Conservation (phyloP, 2,113 vertebrate species). For the Copsychus sechellarum region DNA sequence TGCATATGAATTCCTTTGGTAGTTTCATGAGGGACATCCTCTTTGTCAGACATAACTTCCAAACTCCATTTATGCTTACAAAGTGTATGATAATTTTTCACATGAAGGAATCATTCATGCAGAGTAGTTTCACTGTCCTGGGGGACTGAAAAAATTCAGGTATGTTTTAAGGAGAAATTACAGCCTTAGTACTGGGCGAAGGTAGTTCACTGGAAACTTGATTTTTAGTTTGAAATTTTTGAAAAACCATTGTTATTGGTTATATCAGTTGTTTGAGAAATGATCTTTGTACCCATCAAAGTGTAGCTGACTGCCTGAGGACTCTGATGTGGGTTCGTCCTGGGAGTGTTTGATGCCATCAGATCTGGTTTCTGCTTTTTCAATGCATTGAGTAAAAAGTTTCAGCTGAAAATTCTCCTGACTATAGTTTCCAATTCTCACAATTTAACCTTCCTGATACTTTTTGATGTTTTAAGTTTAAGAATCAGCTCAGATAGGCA, state of each 20-base stretch:
- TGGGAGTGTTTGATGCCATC: background rate
- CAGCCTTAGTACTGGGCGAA: background rate
- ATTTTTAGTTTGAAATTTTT: background rate
- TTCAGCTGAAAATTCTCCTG: background rate
- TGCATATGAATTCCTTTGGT: background rate
- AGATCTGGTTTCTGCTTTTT: background rate
- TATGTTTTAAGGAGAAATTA: background rate
- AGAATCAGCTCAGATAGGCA: background rate
- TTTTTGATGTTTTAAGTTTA: background rate
- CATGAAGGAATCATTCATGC: background rate
- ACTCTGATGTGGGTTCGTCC: rapidly evolving
- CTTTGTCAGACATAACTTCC: background rate
- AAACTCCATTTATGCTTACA: background rate
- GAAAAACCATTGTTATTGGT: background rate
- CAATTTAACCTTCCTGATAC: background rate
- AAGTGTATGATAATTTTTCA: background rate
- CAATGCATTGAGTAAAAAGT: background rate
- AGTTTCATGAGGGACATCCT: background rate
- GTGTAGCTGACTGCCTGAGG: background rate
- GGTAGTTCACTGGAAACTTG: background rate
- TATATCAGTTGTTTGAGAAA: background rate
- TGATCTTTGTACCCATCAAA: background rate
- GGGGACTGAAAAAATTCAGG: background rate
- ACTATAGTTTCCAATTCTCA: background rate
- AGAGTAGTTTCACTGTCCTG: background rate